These are phyloP conservation scores for Osmoderma eremita DNA, from an alignment of 2,888 invertebrate genomes.

Conservation along the genomic window DNA sequence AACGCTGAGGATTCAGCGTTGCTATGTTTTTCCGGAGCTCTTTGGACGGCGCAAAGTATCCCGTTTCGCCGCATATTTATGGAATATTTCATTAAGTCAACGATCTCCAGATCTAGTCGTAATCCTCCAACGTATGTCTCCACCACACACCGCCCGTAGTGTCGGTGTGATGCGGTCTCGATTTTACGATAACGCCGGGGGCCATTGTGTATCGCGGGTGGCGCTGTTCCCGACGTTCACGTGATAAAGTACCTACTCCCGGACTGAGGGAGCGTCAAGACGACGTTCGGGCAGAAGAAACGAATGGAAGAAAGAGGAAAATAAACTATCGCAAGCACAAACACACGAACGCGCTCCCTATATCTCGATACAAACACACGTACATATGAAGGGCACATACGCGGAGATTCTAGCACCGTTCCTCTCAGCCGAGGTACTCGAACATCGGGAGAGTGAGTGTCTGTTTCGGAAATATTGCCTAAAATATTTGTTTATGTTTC, in stretches of 20 bases:
- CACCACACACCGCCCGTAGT: neutral
- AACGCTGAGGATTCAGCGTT: neutral
- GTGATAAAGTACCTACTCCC: constrained; percentile 42
- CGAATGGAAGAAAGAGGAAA: neutral
- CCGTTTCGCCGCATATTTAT: constrained; percentile 30
- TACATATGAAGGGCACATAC: neutral
- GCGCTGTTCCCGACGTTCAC: constrained; percentile 46
- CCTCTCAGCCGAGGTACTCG: neutral
- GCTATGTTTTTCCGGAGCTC: constrained; percentile 17
- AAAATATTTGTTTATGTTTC: constrained; percentile 36
- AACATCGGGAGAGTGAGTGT: constrained; percentile 16
- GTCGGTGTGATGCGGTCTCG: constrained; percentile 24
- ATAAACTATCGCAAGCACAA: constrained; percentile 11
- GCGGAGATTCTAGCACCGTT: too few relatives aligned
- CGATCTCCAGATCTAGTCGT: constrained; percentile 36
- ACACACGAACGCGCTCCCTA: too few relatives aligned
- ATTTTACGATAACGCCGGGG: constrained; percentile 46
- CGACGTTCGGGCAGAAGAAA: neutral
- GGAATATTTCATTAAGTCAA: constrained; percentile 38
- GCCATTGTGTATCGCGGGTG: constrained; percentile 43
- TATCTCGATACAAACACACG: neutral
- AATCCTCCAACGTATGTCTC: constrained; percentile 43
- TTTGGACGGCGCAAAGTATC: neutral
- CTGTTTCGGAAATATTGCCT: constrained; percentile 35
- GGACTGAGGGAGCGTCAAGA: neutral